Percentiles rank a stretch among this genome's conserved stretches.
These are phyloP conservation scores for Promerops cafer DNA, from an alignment of 2,113 vertebrate genomes.

Conservation along the genomic window DNA sequence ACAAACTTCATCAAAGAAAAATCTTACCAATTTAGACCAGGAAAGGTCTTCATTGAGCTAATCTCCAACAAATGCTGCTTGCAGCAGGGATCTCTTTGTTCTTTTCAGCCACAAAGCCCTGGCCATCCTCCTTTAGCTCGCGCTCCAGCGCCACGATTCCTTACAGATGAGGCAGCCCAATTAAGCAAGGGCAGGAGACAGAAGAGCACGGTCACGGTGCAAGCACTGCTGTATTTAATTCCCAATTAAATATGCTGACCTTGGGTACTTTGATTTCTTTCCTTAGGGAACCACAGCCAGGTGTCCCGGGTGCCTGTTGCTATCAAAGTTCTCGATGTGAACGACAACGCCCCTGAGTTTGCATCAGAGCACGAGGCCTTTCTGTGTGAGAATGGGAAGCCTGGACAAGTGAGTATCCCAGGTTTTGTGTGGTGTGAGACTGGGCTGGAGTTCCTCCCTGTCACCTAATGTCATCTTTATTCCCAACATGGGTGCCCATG, in stretches of 20 bases:
- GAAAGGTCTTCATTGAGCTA: constrained; percentile 45
- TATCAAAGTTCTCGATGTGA: constrained; percentile 95
- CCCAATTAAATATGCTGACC: constrained; percentile 3
- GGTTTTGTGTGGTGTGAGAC: not conserved
- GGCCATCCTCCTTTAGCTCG: constrained; percentile 1
- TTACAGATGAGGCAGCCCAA: not conserved
- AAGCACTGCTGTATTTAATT: not conserved
- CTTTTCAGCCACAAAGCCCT: not conserved
- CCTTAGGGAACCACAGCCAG: constrained; percentile 94
- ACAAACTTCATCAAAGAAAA: constrained; percentile 50
- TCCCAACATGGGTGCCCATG: not conserved
- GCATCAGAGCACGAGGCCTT: constrained; percentile 91
- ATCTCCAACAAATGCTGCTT: constrained; percentile 47
- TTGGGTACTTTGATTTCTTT: constrained; percentile 45
- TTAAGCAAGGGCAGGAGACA: not conserved
- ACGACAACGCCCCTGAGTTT: constrained; percentile 98
- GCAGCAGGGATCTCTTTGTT: constrained; percentile 37
- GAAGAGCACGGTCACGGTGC: not conserved
- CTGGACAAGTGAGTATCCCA: constrained; percentile 85
- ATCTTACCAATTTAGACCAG: constrained; percentile 48
- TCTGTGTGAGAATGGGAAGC: constrained; percentile 96
- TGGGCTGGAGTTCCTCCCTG: not conserved
- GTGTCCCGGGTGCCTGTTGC: constrained; percentile 91
- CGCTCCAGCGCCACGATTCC: not conserved
- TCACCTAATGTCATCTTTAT: not conserved